Percentiles rank a stretch among this genome's conserved stretches.
phyloP scores from a whole-genome alignment of 2,113 vertebrate genomes.

The Antechinus flavipes region DNA sequence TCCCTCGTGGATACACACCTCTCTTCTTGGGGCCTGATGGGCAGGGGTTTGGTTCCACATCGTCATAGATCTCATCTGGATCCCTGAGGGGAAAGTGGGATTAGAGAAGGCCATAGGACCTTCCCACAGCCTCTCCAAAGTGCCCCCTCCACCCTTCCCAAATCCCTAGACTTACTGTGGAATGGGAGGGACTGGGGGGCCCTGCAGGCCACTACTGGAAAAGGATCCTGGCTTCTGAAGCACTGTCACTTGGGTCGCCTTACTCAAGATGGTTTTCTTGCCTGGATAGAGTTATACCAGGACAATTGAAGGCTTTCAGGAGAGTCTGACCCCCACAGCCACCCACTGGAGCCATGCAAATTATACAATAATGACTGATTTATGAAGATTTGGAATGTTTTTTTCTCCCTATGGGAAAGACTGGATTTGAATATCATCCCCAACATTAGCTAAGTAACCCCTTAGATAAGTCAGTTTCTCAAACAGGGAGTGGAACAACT shows the following conservation, averaged over 20 bases:
- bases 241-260: conserved; percentile 28
- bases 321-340: neutral
- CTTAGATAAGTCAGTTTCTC: neutral
- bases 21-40: neutral
- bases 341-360: neutral
- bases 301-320: neutral
- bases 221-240: conserved; percentile 2
- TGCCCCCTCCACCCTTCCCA: accelerated
- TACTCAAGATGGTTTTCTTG: neutral
- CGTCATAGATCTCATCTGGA: conserved; percentile 50
- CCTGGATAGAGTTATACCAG: neutral
- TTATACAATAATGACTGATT: neutral
- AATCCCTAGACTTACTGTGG: conserved; percentile 53
- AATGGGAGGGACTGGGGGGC: neutral
- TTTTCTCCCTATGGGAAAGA: neutral
- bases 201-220: neutral
- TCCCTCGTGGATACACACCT: conserved; percentile 59
- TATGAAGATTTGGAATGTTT: neutral
- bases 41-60: conserved; percentile 15
- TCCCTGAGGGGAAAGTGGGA: conserved; percentile 34
- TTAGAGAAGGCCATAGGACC: neutral
- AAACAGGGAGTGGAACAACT: neutral
- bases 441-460: neutral
- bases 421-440: neutral
- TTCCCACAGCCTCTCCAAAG: neutral